phyloP scores from a whole-genome alignment of 2,797 vertebrate genomes.

The Notamacropus eugenii region DNA sequence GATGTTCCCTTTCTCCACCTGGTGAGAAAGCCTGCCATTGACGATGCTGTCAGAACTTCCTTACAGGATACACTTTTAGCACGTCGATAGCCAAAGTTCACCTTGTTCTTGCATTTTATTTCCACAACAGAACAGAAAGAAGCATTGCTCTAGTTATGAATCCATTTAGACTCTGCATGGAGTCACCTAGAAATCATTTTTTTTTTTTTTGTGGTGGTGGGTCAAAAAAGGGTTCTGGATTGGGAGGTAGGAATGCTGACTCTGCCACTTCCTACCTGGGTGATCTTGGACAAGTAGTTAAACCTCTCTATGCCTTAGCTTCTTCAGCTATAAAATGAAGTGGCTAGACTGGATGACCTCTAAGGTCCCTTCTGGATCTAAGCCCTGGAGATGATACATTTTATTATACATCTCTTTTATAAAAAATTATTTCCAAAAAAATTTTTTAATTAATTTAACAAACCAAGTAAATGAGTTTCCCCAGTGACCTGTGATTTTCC shows the following conservation, averaged over 20 bases:
- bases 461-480: not conserved
- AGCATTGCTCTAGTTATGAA: slow-evolving; percentile 78
- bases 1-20: slow-evolving; percentile 73
- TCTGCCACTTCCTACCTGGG: not conserved
- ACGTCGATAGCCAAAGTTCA: slow-evolving; percentile 76
- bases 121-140: slow-evolving; percentile 77
- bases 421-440: not conserved
- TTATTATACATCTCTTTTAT: not conserved
- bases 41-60: slow-evolving; percentile 70
- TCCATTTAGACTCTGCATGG: slow-evolving; percentile 80
- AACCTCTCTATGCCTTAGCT: not conserved
- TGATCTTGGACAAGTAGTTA: not conserved
- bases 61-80: slow-evolving; percentile 76
- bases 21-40: slow-evolving; percentile 79
- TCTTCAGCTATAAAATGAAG: not conserved
- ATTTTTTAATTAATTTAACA: not conserved
- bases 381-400: not conserved
- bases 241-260: not conserved
- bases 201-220: slow-evolving; percentile 72
- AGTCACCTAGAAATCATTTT: slow-evolving; percentile 80
- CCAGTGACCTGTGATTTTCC: slow-evolving; percentile 65
- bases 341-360: not conserved
- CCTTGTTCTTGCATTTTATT: slow-evolving; percentile 78
- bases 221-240: not conserved
- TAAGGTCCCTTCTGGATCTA: not conserved